Evolutionary conservation across 2,113 vertebrate genomes (phyloP), one percentile per base, ranked within the genome.

Genomic region (Climacteris rufus): DNA sequence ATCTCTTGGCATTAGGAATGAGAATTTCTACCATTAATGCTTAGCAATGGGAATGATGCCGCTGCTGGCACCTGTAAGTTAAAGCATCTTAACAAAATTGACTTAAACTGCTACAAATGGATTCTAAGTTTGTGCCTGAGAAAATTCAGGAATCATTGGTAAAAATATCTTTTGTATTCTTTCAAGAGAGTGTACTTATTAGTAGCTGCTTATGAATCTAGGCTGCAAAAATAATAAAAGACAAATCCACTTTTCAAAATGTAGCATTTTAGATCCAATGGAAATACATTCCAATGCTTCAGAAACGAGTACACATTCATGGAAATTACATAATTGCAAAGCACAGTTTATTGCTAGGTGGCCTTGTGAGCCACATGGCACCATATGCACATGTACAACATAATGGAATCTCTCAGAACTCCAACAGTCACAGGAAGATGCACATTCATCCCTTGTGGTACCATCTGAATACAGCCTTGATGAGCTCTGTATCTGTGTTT

Each of bases 1-100:
- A 90, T 92, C 39, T 92, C 76, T 76, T 82, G 94, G 94, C 95
- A 95, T 23, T 33, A 65, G 69, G 56, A 92, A 95, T 12, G 39
- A 93, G 86, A 72, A 96, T 72, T 93, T 93, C 90, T 61, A 84
- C 44, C 57, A 47, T 25, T 82, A 93, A 40, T 53, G 53, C 35
- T 91, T 72, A 89, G 64, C 52, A 84, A 57, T 49, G n/a, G 83
- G 69, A 91, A 83, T 11, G 60, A 82, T 84, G 94, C 83, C 88
- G 84, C 39, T 37, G 31, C 83, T 89, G 90, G 83, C 68, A 82
- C 15, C 33, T 77, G 14, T 25, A 87, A 78, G 37, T 64, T 71
- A 83, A 77, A 83, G 10, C 39, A 72, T n/a, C 54, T 69, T 81
- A 80, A 88, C 59, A 92, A 95, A 90, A 86, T 71, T 91, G 56